Evolutionary conservation across 2,888 invertebrate genomes (phyloP).

Genomic region (Cynaeus angustus): DNA sequence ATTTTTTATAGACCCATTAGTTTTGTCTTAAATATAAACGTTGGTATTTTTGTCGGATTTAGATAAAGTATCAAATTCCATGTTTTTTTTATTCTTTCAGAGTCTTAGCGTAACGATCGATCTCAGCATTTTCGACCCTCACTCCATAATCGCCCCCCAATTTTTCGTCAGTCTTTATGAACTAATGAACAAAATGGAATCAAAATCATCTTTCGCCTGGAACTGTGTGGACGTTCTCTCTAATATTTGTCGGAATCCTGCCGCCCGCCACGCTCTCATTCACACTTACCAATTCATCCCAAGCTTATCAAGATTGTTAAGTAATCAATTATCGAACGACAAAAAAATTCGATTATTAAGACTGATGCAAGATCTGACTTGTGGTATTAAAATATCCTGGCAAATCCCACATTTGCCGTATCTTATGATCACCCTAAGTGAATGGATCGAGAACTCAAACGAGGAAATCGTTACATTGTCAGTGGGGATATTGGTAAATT

Average conservation of each 20-base stretch:
- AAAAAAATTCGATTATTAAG: conserved; percentile 78
- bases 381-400: conserved; percentile 86
- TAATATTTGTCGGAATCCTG: conserved; percentile 77
- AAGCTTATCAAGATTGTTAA: conserved; percentile 76
- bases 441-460: conserved; percentile 77
- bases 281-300: conserved; percentile 83
- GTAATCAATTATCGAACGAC: conserved; percentile 76
- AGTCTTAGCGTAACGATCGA: conserved; percentile 77
- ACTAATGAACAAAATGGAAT: conserved; percentile 75
- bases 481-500: conserved; percentile 83
- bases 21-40: too few species aligned
- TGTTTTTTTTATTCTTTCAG: too few species aligned
- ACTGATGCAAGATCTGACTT: conserved; percentile 84
- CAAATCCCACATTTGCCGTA: conserved; percentile 84
- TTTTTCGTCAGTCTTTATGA: conserved; percentile 81
- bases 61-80: too few species aligned
- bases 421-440: conserved; percentile 79
- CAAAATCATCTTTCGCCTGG: conserved; percentile 78
- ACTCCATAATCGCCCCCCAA: conserved; percentile 77
- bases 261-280: conserved; percentile 77
- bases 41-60: too few species aligned
- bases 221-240: conserved; percentile 79
- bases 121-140: conserved; percentile 79
- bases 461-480: conserved; percentile 73
- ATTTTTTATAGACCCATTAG: too few species aligned